phyloP scores from a whole-genome alignment of 1,140 invertebrate genomes.

The Drosophila setifemur region DNA sequence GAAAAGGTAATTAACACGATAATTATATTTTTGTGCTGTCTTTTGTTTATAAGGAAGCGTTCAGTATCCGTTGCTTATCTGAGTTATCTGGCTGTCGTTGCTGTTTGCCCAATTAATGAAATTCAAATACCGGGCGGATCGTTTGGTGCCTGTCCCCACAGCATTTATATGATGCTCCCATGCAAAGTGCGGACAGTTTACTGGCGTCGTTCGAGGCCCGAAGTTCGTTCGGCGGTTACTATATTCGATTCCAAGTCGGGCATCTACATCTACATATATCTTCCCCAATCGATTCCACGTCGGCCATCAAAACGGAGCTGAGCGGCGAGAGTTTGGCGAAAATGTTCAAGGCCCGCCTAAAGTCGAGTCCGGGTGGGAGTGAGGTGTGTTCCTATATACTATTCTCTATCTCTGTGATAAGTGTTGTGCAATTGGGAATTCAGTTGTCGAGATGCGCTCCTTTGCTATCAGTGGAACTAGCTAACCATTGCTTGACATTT shows the following conservation, averaged over 20 bases:
- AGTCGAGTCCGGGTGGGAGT: slow-evolving; percentile 63
- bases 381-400: slow-evolving; percentile 50
- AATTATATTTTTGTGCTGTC: slow-evolving; percentile 3
- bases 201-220: slow-evolving; percentile 32
- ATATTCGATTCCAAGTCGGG: slow-evolving; percentile 2
- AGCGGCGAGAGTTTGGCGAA: slow-evolving; percentile 73
- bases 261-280: too few species aligned
- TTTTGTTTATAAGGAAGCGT: slow-evolving; percentile 42
- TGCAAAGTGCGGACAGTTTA: slow-evolving; percentile 42
- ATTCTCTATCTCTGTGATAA: not conserved
- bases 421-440: not conserved
- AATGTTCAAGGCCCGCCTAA: slow-evolving; percentile 77
- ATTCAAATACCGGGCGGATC: slow-evolving; percentile 50
- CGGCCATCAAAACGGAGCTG: slow-evolving; percentile 71
- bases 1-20: slow-evolving; percentile 40
- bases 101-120: slow-evolving; percentile 78
- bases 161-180: slow-evolving; percentile 53
- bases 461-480: slow-evolving; percentile 21
- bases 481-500: slow-evolving; percentile 10
- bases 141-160: slow-evolving; percentile 1
- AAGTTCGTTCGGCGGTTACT: slow-evolving; percentile 23
- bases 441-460: slow-evolving; percentile 29
- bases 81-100: slow-evolving; percentile 40
- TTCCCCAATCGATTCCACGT: slow-evolving; percentile 7
- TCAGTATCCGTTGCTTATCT: slow-evolving; percentile 68